Evolutionary conservation across 2,113 vertebrate species (phyloP).

Genomic region (Scomber scombrus): DNA sequence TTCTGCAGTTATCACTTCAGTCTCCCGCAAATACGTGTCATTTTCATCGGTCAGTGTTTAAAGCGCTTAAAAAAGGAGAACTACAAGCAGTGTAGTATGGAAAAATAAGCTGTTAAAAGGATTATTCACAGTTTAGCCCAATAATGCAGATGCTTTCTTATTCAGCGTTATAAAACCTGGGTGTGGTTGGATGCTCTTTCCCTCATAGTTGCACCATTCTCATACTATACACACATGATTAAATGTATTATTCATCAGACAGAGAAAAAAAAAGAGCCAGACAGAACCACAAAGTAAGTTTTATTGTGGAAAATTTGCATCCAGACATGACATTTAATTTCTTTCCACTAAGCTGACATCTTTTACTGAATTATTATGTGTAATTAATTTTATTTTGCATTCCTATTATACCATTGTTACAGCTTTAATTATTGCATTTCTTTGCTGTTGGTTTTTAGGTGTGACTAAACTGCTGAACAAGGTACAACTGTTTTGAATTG

Average conservation of each 20-base stretch:
- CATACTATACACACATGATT: background rate
- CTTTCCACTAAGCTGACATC: background rate
- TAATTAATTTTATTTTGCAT: background rate
- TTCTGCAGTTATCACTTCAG: constrained; percentile 17
- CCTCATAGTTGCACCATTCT: background rate
- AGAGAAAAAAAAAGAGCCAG: background rate
- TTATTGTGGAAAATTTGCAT: constrained; percentile 28
- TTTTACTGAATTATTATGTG: constrained; percentile 27
- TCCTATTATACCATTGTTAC: background rate
- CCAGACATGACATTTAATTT: constrained; percentile 13
- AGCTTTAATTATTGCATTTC: background rate
- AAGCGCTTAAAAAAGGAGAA: background rate
- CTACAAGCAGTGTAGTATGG: background rate
- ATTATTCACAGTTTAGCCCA: constrained; percentile 16
- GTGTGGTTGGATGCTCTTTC: constrained; percentile 8
- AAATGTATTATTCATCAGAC: constrained; percentile 25
- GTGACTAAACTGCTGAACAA: constrained; percentile 3
- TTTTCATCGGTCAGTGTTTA: constrained; percentile 18
- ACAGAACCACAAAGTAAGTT: constrained; percentile 27
- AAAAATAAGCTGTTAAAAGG: constrained; percentile 22
- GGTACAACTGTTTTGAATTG: background rate
- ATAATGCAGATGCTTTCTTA: constrained; percentile 11
- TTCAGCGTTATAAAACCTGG: background rate
- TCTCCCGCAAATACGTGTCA: constrained; percentile 8
- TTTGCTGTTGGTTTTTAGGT: too few species aligned